Evolutionary conservation across 2,113 vertebrate genomes (phyloP).

Genomic region (Scophthalmus maximus): DNA sequence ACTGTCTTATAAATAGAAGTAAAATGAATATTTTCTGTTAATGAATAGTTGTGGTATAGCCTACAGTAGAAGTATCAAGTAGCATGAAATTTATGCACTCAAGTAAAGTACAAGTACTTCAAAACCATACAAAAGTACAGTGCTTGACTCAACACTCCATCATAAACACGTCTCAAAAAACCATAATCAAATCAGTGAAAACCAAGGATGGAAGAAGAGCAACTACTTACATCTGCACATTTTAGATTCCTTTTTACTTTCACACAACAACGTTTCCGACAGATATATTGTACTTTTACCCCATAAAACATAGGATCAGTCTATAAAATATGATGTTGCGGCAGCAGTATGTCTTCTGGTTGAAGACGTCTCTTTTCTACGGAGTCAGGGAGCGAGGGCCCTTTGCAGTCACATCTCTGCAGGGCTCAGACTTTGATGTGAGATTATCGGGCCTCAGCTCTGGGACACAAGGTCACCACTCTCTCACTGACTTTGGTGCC

Average conservation of each 20-base stretch:
- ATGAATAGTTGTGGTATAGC: too few species aligned
- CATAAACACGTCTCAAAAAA: not conserved
- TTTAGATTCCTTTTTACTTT: too few species aligned
- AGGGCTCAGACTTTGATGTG: conserved; percentile 73
- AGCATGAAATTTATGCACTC: too few species aligned
- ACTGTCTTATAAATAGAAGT: too few species aligned
- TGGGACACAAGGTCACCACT: conserved; percentile 65
- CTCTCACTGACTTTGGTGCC: conserved; percentile 46
- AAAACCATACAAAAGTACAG: too few species aligned
- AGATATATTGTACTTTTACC: not conserved
- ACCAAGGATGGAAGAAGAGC: not conserved
- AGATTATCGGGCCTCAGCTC: conserved; percentile 70
- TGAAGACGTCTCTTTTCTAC: conserved; percentile 36
- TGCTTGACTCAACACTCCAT: too few species aligned
- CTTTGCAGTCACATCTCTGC: conserved; percentile 43
- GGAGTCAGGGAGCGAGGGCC: conserved; percentile 26
- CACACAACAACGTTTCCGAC: too few species aligned
- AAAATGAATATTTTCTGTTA: too few species aligned
- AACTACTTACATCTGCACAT: not conserved
- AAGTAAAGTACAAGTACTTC: too few species aligned
- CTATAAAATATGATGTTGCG: conserved; percentile 1
- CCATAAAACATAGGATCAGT: not conserved
- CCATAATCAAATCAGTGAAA: not conserved
- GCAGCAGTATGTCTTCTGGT: conserved; percentile 19
- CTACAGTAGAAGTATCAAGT: too few species aligned